phyloP scores from a whole-genome alignment of 2,113 vertebrate species.

The Hippocampus guttulatus region DNA sequence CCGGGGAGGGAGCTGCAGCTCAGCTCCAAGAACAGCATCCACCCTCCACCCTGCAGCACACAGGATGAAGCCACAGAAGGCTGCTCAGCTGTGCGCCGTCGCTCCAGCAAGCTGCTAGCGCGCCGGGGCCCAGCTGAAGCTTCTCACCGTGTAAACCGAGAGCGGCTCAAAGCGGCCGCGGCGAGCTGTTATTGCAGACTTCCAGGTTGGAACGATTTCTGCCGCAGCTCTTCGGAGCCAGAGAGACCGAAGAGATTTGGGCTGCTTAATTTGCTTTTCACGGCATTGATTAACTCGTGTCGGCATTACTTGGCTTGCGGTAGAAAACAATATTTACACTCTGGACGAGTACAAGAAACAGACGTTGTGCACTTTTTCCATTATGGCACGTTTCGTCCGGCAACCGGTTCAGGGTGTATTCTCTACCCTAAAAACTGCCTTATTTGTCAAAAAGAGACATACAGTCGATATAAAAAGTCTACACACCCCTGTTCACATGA shows the following conservation, averaged over 20 bases:
- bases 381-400: not conserved
- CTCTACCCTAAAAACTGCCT: no score
- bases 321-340: not conserved
- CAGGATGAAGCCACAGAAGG: slow-evolving; percentile 59
- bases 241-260: slow-evolving; percentile 24
- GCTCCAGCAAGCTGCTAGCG: slow-evolving; percentile 65
- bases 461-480: no score
- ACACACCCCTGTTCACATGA: no score
- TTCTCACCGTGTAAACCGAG: slow-evolving; percentile 37
- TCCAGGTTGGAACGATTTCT: slow-evolving; percentile 43
- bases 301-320: not conserved
- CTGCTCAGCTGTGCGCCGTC: slow-evolving; percentile 65
- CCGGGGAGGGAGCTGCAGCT: slow-evolving; percentile 46
- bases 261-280: not conserved
- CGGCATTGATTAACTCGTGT: not conserved
- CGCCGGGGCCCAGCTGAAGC: slow-evolving; percentile 48
- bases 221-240: slow-evolving; percentile 23
- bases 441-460: no score
- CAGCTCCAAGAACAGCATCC: slow-evolving; percentile 63
- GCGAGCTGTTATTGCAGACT: slow-evolving; percentile 27
- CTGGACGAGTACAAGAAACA: not conserved
- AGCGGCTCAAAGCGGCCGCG: slow-evolving; percentile 30
- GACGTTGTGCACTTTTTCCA: not conserved
- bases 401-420: no score
- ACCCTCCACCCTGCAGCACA: slow-evolving; percentile 63